These are phyloP conservation scores for Macrosteles quadrilineatus DNA, from an alignment of 1,140 invertebrate genomes.

Conservation along the genomic window DNA sequence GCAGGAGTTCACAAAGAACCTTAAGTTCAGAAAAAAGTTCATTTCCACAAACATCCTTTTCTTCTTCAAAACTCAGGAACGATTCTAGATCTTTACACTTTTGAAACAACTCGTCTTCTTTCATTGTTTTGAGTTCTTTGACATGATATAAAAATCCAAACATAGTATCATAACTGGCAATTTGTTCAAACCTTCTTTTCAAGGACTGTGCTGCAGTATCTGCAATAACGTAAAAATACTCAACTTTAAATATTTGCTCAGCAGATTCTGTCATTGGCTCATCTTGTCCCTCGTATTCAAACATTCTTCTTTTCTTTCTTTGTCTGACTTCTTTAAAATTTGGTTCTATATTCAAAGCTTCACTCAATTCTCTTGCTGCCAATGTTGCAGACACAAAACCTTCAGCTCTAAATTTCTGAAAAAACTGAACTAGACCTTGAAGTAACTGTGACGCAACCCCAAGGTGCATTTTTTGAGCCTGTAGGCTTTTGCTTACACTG, in stretches of 20 bases:
- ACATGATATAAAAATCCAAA: conserved; percentile 29
- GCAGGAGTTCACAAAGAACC: background rate
- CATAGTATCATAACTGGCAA: background rate
- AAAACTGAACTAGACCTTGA: background rate
- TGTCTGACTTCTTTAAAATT: background rate
- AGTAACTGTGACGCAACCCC: background rate
- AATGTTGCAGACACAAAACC: background rate
- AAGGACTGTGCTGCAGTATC: conserved; percentile 3
- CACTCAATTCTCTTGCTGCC: conserved; percentile 1
- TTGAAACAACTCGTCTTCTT: background rate
- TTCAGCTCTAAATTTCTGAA: background rate
- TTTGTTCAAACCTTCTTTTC: conserved; percentile 25
- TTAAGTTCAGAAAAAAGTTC: conserved; percentile 11
- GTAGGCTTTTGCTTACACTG: conserved; percentile 15
- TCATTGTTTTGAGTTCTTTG: conserved; percentile 7
- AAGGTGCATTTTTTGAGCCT: conserved; percentile 16
- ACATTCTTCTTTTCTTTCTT: conserved; percentile 11
- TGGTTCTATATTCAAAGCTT: conserved; percentile 8
- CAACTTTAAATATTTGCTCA: conserved; percentile 26
- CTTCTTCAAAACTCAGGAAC: background rate
- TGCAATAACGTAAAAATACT: conserved; percentile 22
- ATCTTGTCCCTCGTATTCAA: conserved; percentile 27
- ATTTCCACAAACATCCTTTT: background rate
- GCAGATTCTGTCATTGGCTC: conserved; percentile 11
- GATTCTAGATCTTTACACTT: conserved; percentile 14